Evolutionary conservation across 1,140 invertebrate species (phyloP).

Genomic region (Anthonomus grandis): DNA sequence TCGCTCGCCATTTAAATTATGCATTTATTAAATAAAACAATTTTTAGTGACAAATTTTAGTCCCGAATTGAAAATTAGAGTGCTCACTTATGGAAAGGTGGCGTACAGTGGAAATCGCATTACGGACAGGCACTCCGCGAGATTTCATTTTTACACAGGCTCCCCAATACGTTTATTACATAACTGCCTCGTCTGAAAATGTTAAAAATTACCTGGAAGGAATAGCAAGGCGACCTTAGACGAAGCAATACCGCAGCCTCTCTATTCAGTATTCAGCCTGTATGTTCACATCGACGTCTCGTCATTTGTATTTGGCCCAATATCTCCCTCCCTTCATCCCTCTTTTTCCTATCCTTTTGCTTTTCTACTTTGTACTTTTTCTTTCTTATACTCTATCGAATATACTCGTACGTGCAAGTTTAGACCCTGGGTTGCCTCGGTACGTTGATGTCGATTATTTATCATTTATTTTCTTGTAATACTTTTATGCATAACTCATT

Average conservation of each 20-base stretch:
- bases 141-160: conserved; percentile 32
- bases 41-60: too few relatives aligned
- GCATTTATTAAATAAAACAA: too few relatives aligned
- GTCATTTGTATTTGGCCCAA: conserved; percentile 41
- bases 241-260: conserved; percentile 32
- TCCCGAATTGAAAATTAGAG: conserved; percentile 13
- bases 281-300: conserved; percentile 37
- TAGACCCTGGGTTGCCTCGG: conserved; percentile 30
- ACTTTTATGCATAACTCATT: too few relatives aligned
- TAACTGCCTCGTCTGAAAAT: conserved; percentile 30
- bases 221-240: conserved; percentile 30
- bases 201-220: conserved; percentile 34
- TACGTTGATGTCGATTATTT: too few relatives aligned
- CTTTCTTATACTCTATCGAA: conserved; percentile 26
- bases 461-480: too few relatives aligned
- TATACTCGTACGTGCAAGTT: conserved; percentile 34
- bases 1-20: too few relatives aligned
- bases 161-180: conserved; percentile 27
- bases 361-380: conserved; percentile 24
- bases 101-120: conserved; percentile 21
- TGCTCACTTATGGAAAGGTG: conserved; percentile 21
- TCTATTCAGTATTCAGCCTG: conserved; percentile 38
- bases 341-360: conserved; percentile 29
- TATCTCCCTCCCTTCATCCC: conserved; percentile 34
- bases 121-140: conserved; percentile 24